Conservation (phyloP, 2,888 invertebrate genomes). For the Rhagophthalmus giganteus region DNA sequence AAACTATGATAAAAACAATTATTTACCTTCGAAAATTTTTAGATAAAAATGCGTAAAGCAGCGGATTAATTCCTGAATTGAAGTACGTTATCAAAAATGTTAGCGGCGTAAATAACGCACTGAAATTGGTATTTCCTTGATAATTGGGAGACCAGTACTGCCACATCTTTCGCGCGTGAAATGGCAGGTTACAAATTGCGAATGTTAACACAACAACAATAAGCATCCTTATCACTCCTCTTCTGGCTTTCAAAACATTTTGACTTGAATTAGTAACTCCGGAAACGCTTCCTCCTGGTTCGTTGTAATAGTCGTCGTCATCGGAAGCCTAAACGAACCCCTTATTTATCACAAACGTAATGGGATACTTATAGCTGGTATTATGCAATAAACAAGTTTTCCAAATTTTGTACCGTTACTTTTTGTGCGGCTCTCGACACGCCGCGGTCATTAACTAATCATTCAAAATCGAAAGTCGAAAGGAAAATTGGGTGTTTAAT, state of each 20-base stretch:
- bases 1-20: background rate
- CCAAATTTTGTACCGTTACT: too few species aligned
- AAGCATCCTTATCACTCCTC: conserved; percentile 86
- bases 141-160: conserved; percentile 68
- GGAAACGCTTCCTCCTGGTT: conserved; percentile 44
- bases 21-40: conserved; percentile 60
- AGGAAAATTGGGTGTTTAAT: too few species aligned
- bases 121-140: conserved; percentile 72
- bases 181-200: conserved; percentile 86
- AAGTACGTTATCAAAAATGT: conserved; percentile 86
- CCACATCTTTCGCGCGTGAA: conserved; percentile 87
- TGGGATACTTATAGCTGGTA: too few species aligned
- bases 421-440: too few species aligned
- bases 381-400: too few species aligned
- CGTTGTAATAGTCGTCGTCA: too few species aligned
- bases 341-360: too few species aligned
- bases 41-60: conserved; percentile 85
- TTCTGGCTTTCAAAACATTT: conserved; percentile 76
- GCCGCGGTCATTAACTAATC: too few species aligned
- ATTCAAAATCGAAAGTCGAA: too few species aligned
- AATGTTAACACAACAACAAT: conserved; percentile 87
- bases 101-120: conserved; percentile 78
- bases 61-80: conserved; percentile 88
- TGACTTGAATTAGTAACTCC: conserved; percentile 71
- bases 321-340: too few species aligned